Evolutionary conservation across 2,888 invertebrate genomes (phyloP).

Genomic region (Ophion slaviceki): DNA sequence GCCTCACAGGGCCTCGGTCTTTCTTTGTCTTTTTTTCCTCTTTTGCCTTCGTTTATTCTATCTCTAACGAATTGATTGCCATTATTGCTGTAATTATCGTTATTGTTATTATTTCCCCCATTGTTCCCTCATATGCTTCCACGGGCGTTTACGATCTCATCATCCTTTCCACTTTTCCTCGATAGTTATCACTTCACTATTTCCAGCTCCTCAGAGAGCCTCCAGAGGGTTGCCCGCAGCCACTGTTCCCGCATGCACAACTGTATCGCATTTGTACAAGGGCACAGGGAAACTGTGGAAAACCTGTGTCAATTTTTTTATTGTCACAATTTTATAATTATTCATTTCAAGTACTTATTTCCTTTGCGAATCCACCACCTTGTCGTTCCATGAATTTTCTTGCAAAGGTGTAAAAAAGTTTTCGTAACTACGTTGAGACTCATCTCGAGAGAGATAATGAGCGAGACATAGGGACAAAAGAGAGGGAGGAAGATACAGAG

Average conservation of each 20-base stretch:
- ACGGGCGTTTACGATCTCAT: no score
- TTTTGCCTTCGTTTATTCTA: slow-evolving; percentile 34
- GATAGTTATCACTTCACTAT: not conserved
- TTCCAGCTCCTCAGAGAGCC: not conserved
- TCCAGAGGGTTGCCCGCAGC: not conserved
- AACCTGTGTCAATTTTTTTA: not conserved
- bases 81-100: slow-evolving; percentile 7
- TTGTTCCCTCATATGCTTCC: not conserved
- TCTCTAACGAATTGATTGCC: slow-evolving; percentile 15
- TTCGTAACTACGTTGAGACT: slow-evolving; percentile 61
- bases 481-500: no score
- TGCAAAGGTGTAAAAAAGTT: slow-evolving; percentile 29
- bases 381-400: slow-evolving; percentile 39
- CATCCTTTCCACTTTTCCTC: not conserved
- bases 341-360: not conserved
- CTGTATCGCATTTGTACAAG: not conserved
- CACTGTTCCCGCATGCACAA: not conserved
- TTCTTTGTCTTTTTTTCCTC: slow-evolving; percentile 46
- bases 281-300: not conserved
- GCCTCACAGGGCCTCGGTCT: slow-evolving; percentile 80
- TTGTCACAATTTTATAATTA: not conserved
- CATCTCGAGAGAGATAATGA: slow-evolving; percentile 16
- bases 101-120: slow-evolving; percentile 2
- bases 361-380: not conserved
- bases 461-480: not conserved